Evolutionary conservation across 2,888 invertebrate species (phyloP).

Genomic region (Leucophora obtusa): DNA sequence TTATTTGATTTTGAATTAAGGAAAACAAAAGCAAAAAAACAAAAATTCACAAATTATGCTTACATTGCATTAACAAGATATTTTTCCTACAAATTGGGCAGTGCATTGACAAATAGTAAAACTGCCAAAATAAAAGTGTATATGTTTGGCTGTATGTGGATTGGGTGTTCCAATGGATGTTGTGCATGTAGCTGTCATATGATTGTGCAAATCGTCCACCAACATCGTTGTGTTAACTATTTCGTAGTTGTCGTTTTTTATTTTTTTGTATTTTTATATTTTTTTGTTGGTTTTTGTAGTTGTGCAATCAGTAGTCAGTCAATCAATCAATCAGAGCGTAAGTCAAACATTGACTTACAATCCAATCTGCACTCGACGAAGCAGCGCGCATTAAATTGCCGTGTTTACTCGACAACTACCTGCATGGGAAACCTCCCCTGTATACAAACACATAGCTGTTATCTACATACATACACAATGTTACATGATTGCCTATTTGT

Average conservation of each 20-base stretch:
- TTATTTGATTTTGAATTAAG: conserved; percentile 52
- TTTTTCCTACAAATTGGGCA: conserved; percentile 46
- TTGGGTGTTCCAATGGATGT: conserved; percentile 1
- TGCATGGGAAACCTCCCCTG: conserved; percentile 48
- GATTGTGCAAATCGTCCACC: conserved; percentile 41
- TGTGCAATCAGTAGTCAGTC: conserved; percentile 76
- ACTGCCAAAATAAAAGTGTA: conserved; percentile 11
- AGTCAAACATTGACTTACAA: conserved; percentile 77
- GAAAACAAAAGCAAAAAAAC: conserved; percentile 31
- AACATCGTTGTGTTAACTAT: conserved; percentile 30
- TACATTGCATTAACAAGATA: conserved; percentile 67
- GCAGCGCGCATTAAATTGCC: conserved; percentile 76
- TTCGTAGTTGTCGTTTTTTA: conserved; percentile 40
- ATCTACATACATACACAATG: conserved; percentile 16
- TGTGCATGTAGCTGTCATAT: conserved; percentile 62
- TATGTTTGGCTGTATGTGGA: not conserved
- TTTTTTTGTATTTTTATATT: conserved; percentile 30
- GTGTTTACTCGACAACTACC: conserved; percentile 72
- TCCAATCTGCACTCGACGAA: conserved; percentile 67
- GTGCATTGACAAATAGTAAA: conserved; percentile 48
- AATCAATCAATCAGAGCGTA: conserved; percentile 75
- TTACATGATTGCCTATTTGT: conserved; percentile 50
- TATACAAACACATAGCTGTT: conserved; percentile 15
- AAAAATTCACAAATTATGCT: conserved; percentile 69
- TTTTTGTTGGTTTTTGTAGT: conserved; percentile 68